These are phyloP conservation scores for Elgaria multicarinata DNA, from an alignment of 2,113 vertebrate genomes.

Conservation along the genomic window DNA sequence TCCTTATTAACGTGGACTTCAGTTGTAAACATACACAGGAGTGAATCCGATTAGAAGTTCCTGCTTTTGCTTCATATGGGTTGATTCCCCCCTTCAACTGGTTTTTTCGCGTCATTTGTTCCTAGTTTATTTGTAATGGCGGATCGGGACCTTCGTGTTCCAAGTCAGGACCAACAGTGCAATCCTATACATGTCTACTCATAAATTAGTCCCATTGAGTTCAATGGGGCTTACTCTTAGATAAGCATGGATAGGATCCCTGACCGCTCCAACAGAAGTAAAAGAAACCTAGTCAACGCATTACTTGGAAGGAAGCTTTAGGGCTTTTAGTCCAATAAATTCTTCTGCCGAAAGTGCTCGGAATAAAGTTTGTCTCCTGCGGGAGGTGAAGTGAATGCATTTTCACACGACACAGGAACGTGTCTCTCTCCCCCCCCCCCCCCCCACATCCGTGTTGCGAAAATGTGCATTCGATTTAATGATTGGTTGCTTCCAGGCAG, in stretches of 20 bases:
- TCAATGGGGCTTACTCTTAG: too few relatives aligned
- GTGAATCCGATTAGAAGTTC: background rate
- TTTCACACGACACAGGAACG: background rate
- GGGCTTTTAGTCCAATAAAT: background rate
- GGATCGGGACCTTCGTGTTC: background rate
- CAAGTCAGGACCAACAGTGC: background rate
- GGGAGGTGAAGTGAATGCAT: too few relatives aligned
- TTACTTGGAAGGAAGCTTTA: background rate
- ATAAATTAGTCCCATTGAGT: too few relatives aligned
- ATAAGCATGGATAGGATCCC: too few relatives aligned
- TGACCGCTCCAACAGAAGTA: background rate
- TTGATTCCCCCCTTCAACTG: background rate
- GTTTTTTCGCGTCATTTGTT: background rate
- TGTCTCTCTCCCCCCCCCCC: too few relatives aligned
- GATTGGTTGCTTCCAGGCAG: background rate
- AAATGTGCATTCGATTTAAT: background rate
- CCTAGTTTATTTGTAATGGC: too few relatives aligned
- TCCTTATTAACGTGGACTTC: background rate
- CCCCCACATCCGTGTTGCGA: background rate
- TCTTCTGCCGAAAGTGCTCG: background rate
- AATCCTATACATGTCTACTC: background rate
- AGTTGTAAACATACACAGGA: background rate
- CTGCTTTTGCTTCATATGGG: background rate
- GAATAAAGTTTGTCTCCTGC: background rate
- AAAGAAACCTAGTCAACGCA: background rate